Evolutionary conservation across 2,113 vertebrate species (phyloP).

Genomic region (Cebidichthys violaceus): DNA sequence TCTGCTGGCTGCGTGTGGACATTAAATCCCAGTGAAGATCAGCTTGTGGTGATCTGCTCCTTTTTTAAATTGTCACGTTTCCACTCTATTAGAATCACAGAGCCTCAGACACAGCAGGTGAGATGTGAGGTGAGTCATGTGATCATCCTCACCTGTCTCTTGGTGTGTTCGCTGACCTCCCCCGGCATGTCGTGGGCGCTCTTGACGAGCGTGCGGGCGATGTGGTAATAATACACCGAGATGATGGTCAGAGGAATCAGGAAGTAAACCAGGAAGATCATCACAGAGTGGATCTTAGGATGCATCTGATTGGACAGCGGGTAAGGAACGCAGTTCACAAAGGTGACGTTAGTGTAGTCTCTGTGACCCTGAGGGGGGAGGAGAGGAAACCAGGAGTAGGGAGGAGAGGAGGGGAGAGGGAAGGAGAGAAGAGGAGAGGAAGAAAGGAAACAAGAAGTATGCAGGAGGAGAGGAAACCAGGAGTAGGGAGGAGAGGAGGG

Average conservation of each 20-base stretch:
- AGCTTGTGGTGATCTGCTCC: too few species aligned
- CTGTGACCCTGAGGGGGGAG: conserved; percentile 81
- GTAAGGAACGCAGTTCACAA: conserved; percentile 93
- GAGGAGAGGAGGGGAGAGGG: too few species aligned
- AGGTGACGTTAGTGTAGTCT: conserved; percentile 83
- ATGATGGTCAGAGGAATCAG: conserved; percentile 92
- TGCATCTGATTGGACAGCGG: conserved; percentile 90
- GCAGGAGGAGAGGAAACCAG: background rate
- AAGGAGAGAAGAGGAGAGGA: background rate
- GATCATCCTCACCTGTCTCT: conserved; percentile 87
- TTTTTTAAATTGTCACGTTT: too few species aligned
- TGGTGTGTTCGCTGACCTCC: conserved; percentile 92
- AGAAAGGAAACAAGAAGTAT: background rate
- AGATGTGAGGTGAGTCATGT: too few species aligned
- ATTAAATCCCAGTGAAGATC: too few species aligned
- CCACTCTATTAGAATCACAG: too few species aligned
- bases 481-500: too few species aligned
- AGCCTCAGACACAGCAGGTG: too few species aligned
- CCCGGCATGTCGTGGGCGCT: conserved; percentile 95
- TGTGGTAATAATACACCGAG: conserved; percentile 94
- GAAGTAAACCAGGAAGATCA: conserved; percentile 96
- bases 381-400: conserved; percentile 77
- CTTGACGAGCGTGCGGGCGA: conserved; percentile 91
- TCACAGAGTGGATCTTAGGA: conserved; percentile 92
- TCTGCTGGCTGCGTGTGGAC: too few species aligned